These are phyloP conservation scores for Catocala nupta DNA, from an alignment of 2,888 invertebrate genomes.

Conservation along the genomic window DNA sequence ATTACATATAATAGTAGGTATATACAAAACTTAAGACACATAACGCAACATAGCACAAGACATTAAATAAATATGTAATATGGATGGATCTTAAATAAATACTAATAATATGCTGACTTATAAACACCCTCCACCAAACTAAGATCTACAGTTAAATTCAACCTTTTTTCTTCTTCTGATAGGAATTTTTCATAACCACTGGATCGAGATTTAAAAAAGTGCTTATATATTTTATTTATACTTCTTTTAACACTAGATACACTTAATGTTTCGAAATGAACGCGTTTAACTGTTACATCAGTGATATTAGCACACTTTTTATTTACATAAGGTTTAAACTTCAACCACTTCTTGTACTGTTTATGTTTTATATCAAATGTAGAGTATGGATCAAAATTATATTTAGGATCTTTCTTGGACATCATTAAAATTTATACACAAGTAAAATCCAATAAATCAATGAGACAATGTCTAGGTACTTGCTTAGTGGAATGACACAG, in stretches of 20 bases:
- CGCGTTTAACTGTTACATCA: conserved; percentile 63
- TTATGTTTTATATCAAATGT: conserved; percentile 30
- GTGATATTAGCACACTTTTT: conserved; percentile 61
- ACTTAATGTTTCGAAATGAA: conserved; percentile 75
- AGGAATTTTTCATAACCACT: conserved; percentile 89
- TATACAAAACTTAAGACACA: too few relatives aligned
- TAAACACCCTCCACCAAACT: conserved; percentile 74
- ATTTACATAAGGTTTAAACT: conserved; percentile 63
- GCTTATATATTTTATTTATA: conserved; percentile 74
- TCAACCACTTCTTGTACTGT: conserved; percentile 61
- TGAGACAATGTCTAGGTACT: conserved; percentile 18
- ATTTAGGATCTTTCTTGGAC: conserved; percentile 32
- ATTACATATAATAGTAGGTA: background rate
- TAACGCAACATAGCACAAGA: conserved; percentile 14
- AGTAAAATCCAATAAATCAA: conserved; percentile 4
- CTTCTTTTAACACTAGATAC: conserved; percentile 73
- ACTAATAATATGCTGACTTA: too few relatives aligned
- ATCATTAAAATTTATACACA: conserved; percentile 20
- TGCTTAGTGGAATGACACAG: conserved; percentile 27
- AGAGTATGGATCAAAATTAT: conserved; percentile 41
- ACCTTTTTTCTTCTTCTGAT: conserved; percentile 92
- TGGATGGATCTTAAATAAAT: too few relatives aligned
- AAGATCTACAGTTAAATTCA: conserved; percentile 61
- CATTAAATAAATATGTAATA: background rate
- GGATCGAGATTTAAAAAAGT: conserved; percentile 75